Base-by-base conservation (phyloP, 2,113 vertebrate species). In the Tachysurus vachellii region DNA sequence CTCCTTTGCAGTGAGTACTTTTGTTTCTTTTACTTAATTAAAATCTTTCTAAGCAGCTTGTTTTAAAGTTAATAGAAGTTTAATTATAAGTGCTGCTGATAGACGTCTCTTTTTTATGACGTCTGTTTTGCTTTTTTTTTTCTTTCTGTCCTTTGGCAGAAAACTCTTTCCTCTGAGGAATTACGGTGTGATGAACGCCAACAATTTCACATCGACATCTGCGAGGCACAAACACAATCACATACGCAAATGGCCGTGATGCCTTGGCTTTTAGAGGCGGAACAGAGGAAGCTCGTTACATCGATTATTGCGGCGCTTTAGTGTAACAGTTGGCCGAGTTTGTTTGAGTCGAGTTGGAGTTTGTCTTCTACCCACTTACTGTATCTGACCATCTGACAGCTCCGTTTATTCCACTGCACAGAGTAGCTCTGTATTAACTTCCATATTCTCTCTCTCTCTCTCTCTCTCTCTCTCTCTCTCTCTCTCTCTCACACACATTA, bases 121-220 rank as follows among this genome's bases (percentile, higher is more conserved):
- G 36, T 73, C 42, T 19, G 19, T 36, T 80, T 80, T 11, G 6
- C 14, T 81, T 59, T 61, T 47, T n/a, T 17, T 17, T 13, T 23
- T 59, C 11, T n/a, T 7, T 50, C 47, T 9, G 6, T 66, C 13
- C 10, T 50, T 82, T 82, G 80, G 80, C 80, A 82, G 23, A 16
- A 82, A 66, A 66, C 42, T 62, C 59, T 44, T 82, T 82, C 80
- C 80, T 82, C 80, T 0, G 23, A 82, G 80, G 80, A 66, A 42
- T 62, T 82, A 61, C 12, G 36, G 80, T 28, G 36, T 62, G 36
- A 62, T 62, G 21, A 13, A 50, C 44, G 80, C 80, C 80, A 82
- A 82, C 56, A 66, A 17, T 82, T 66, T 66, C 42, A 82, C 80
- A 50, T 64, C 80, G 80, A 82, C 80, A 82, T 82, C 80, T 82